Evolutionary conservation across 2,113 vertebrate genomes (phyloP), one percentile per base, ranked within the genome.

Genomic region (Sylvietta virens): DNA sequence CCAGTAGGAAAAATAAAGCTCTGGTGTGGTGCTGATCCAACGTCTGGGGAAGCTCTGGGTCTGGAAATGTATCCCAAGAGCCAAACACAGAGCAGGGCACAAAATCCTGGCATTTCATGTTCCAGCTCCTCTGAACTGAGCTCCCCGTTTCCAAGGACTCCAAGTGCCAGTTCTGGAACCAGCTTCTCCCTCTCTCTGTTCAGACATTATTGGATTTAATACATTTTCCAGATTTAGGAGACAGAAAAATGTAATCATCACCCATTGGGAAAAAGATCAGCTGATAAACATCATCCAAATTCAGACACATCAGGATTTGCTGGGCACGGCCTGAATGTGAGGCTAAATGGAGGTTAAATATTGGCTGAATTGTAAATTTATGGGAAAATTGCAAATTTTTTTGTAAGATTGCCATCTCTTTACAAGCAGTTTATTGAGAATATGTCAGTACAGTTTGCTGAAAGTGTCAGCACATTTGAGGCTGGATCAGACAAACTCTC

Each of bases 291-390:
- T 16, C 7, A 81, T 53, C 54, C 31, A 70, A 90, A 94, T 80
- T 88, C 79, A 51, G 56, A 21, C 17, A 35, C 30, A 24, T 44
- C 66, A 84, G 76, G 54, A 54, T 91, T 89, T 92, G 45, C 74
- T 70, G 73, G 81, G 84, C 77, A 66, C 13, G 3, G 81, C 84
- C 70, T 51, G 50, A 86, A 28, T 60, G 2, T 44, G 82, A 93
- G 92, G 91, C 35, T 81, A 40, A 91, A 50, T 16, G 33, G 66
- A 84, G 47, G 80, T 96, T 69, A 94, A 92, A 86, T 91, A 28
- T 44, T 93, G 79, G 45, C 50, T 94, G 42, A 53, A 50, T 13
- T 77, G 74, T 44, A 69, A 76, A 77, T 67, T 67, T 18, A 27
- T 69, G 27, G 53, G 8, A 33, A 67, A 67, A 37, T 8, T 10